Evolutionary conservation across 2,888 invertebrate genomes (phyloP), one percentile per base, ranked within the genome.

Genomic region (Corythucha ciliata): DNA sequence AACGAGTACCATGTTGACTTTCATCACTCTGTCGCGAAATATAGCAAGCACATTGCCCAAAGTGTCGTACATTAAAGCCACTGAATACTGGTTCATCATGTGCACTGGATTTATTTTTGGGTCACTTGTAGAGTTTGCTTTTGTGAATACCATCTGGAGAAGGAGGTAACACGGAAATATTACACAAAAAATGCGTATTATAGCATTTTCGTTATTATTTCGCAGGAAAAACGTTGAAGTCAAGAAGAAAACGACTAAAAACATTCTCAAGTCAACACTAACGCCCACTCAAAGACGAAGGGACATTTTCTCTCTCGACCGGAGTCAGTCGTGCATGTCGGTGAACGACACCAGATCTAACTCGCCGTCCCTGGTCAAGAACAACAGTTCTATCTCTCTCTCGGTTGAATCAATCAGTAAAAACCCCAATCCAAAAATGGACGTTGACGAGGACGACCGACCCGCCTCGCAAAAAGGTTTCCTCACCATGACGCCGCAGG

Each of bases 61-160:
- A 68, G 89, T 89, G 20, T 88, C 88, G 2, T 89, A 89, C 64
- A 86, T 89, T 55, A 90, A 89, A 69, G 85, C 87, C 2, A 87
- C 87, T 56, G 89, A 90, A 69, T 83, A 89, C 55, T 90, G 89
- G 88, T 89, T 89, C 67, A 70, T 90, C 48, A 87, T 82, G 4
- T 88, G 88, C 64, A 83, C 81, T 1, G 79, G 81, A 37, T 88
- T 89, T 63, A 84, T 89, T 59, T 88, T 89, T 68, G 81, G 83
- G 16, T 86, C 87, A 10, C 75, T 89, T 64, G 81, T 87, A 1
- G 88, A 89, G 66, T 89, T 89, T 63, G 88, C 89, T 4, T 89
- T 89, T 63, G 89, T 89, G 36, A 89, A 89, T 65, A 86, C 84
- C 6, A 88, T 89, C 64, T 89, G 87, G 80, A 75, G 88, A 52